Evolutionary conservation across 2,888 invertebrate species (phyloP), one percentile per base, ranked within the genome.

Genomic region (Quadriops clusia): DNA sequence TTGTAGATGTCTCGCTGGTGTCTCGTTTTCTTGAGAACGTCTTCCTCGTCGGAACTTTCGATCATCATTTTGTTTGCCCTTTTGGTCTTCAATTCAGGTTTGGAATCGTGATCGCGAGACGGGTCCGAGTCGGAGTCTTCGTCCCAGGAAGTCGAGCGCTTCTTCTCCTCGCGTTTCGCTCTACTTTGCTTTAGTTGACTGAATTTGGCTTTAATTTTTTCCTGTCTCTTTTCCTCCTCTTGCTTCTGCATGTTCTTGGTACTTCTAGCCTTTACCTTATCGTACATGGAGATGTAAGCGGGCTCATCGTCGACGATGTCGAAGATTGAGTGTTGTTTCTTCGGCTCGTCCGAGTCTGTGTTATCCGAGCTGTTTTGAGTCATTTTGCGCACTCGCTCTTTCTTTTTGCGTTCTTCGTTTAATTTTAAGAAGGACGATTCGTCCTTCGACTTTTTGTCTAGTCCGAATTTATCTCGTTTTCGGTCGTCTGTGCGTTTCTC

Each of bases 281-380:
- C 94, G 57, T 95, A 95, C 94, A 95, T 95, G 6, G 93, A 93
- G 36, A 91, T 86, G 54, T 90, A 91, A 6, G 82, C 77, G 1
- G 90, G 89, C 36, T 81, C 87, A 50, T 87, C 87, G 52, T 84
- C 82, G 23, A 85, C 76, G 34, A 89, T 86, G 54, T 87, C 87
- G 58, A 90, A 89, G 50, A 89, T 87, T 32, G 87, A 89, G 65
- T 86, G 87, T n/a, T n/a, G n/a, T 56, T 86, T 85, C 58, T 85
- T 86, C 28, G 79, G 81, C 56, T 80, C 82, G 52, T 83, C 84
- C 5, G 81, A 79, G 57, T 83, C 83, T 2, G 77, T 74, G 38
- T 66, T 73, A 28, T 76, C 77, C 9, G 75, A 73, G 46, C 73
- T 76, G 33, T 75, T 68, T n/a, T n/a, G n/a, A 7, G 55, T 56